Conservation (phyloP, 1,140 invertebrate genomes). For the Chelonus insularis region DNA sequence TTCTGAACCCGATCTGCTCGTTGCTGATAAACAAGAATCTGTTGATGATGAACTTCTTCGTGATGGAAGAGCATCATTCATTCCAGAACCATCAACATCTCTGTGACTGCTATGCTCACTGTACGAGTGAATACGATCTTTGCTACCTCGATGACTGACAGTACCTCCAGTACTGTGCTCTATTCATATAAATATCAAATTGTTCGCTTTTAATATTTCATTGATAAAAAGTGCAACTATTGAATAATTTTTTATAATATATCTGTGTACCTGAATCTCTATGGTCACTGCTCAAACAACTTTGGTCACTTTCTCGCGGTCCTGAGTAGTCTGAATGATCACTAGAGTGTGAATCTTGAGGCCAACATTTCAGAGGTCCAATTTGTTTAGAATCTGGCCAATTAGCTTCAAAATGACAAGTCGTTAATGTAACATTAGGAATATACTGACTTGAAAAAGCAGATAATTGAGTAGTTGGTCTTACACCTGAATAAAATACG, state of each 20-base stretch:
- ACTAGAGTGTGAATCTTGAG: slow-evolving; percentile 50
- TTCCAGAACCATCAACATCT: slow-evolving; percentile 52
- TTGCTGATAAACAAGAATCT: slow-evolving; percentile 65
- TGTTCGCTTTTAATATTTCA: not conserved
- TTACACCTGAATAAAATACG: slow-evolving; percentile 40
- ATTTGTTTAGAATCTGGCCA: slow-evolving; percentile 50
- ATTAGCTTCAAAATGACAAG: slow-evolving; percentile 52
- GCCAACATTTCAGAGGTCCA: slow-evolving; percentile 49
- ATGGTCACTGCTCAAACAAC: slow-evolving; percentile 49
- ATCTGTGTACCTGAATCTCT: slow-evolving; percentile 57
- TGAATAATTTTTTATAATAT: too few relatives aligned
- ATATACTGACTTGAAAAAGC: slow-evolving; percentile 54
- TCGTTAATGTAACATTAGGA: slow-evolving; percentile 56
- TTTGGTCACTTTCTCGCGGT: slow-evolving; percentile 52
- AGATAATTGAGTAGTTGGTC: slow-evolving; percentile 51
- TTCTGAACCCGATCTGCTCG: slow-evolving; percentile 64
- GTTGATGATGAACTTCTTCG: slow-evolving; percentile 68
- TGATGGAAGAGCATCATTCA: slow-evolving; percentile 57
- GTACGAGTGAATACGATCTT: too few relatives aligned
- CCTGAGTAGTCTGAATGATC: slow-evolving; percentile 56
- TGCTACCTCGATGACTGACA: slow-evolving; percentile 48
- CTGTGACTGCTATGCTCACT: slow-evolving; percentile 53
- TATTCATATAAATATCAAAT: slow-evolving; percentile 27
- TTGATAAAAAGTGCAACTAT: not conserved
- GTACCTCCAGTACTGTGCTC: slow-evolving; percentile 54